Base-by-base conservation (phyloP, 2,797 vertebrate species). In the Squalus acanthias region DNA sequence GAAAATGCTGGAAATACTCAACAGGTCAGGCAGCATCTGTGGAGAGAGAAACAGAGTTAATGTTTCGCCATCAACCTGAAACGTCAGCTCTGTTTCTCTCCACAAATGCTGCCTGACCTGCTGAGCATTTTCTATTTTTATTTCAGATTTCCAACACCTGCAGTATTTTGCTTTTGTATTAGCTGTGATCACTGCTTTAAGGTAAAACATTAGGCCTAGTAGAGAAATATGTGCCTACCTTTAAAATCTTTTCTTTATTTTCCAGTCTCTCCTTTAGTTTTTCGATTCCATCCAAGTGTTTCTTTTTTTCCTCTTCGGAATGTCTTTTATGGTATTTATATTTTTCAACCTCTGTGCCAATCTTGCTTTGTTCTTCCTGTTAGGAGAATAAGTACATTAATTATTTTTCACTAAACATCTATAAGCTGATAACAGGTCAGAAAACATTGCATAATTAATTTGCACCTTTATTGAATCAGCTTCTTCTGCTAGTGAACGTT, bases 351-450 rank as follows among this genome's bases (percentile, higher is more conserved):
- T 99, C 99, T 91, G 98, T 97, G 63, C 99, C 98, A 2, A 97
- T 97, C 97, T 98, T 98, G 96, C 97, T 98, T 96, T 99, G 98
- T 72, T 99, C 98, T 95, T 99, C 99, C 99, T 99, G 97, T 98
- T 97, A 96, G n/a, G 96, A 97, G 93, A 12, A 97, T 12, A 60
- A 12, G 8, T 67, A 74, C 39, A n/a, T 82, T 63, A 85, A 46
- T 46, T 26, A 39, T 74, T 53, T 13, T 85, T 72, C 17, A 63
- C 85, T 12, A 95, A 82, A 96, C 87, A 46, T 46, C 5, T 3
- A 46, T 4, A 95, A 88, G n/a, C 74, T 91, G 70, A 79, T 92
- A 92, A 96, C 46, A 82, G 74, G 26, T 70, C 57, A 20, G 33
- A 8, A 93, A 94, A 69, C n/a, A n/a, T 60, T 72, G 29, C 3